phyloP scores from a whole-genome alignment of 2,888 invertebrate species.

The Agrotis ipsilon region DNA sequence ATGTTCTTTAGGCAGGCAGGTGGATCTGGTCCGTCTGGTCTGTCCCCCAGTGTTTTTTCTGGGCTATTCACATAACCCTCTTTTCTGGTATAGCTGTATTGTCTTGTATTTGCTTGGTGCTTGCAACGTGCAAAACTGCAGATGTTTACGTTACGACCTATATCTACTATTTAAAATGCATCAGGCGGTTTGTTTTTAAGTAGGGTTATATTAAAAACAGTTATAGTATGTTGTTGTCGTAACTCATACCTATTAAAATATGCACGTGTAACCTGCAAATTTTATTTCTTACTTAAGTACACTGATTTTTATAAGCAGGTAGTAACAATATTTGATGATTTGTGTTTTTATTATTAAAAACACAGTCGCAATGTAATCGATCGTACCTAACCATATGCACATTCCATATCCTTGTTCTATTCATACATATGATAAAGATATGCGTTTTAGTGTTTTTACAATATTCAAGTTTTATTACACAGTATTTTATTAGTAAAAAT shows the following conservation, averaged over 20 bases:
- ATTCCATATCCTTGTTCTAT: no score
- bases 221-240: no score
- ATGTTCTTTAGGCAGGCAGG: background rate
- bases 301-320: no score
- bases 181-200: background rate
- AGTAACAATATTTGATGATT: no score
- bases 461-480: background rate
- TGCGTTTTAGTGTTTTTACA: background rate
- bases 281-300: no score
- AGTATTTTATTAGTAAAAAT: no score
- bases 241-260: no score
- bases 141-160: background rate
- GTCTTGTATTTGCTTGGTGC: background rate
- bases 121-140: background rate
- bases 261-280: no score
- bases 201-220: background rate
- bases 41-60: background rate
- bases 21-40: background rate
- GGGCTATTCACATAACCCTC: background rate
- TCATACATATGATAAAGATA: no score
- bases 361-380: no score
- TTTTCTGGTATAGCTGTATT: background rate
- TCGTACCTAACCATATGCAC: no score
- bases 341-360: no score
- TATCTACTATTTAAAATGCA: background rate